phyloP scores from a whole-genome alignment of 2,797 vertebrate species.

The Alouatta caraya region DNA sequence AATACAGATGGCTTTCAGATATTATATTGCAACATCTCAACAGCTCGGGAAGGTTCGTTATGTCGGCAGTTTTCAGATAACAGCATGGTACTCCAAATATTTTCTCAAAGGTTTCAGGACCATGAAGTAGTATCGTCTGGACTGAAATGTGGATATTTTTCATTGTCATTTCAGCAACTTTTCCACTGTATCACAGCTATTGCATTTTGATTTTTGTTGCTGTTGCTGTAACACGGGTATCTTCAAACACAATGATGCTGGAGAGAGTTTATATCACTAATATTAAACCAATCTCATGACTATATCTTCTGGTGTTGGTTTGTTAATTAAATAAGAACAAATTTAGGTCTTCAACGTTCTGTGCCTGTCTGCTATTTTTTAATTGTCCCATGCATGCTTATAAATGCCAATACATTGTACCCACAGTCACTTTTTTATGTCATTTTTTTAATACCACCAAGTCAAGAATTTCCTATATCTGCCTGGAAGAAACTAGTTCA shows the following conservation, averaged over 20 bases:
- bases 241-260: neutral
- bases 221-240: neutral
- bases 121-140: neutral
- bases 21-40: neutral
- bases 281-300: neutral
- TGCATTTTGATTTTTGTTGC: neutral
- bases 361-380: neutral
- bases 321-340: neutral
- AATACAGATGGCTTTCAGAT: neutral
- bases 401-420: neutral
- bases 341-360: neutral
- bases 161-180: neutral
- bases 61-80: neutral
- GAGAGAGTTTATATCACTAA: neutral
- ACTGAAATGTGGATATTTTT: neutral
- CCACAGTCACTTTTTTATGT: neutral
- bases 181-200: neutral
- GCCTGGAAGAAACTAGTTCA: constrained; percentile 7
- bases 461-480: constrained; percentile 35
- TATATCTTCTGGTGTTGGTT: neutral
- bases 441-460: constrained; percentile 34
- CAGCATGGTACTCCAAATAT: neutral
- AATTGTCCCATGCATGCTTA: neutral
- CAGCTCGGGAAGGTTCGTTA: neutral
- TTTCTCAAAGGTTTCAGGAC: neutral